Conservation (phyloP, 1,140 invertebrate species). For the Drosophila trapezifrons region DNA sequence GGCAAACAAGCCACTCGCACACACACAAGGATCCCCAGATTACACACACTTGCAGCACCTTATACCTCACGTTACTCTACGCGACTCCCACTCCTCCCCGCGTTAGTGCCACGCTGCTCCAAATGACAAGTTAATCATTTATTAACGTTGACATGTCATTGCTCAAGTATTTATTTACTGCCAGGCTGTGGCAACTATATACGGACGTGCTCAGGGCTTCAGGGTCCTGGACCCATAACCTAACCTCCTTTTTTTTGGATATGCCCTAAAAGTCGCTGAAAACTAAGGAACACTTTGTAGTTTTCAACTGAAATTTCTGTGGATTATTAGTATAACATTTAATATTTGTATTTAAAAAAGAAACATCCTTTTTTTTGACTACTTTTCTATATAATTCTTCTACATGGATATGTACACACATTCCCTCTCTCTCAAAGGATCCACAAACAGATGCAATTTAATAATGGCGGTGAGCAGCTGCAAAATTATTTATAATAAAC, state of each 20-base stretch:
- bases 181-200: conserved; percentile 40
- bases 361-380: background rate
- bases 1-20: conserved; percentile 24
- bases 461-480: conserved; percentile 53
- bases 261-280: background rate
- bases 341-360: background rate
- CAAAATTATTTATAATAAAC: conserved; percentile 82
- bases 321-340: background rate
- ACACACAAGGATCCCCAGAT: conserved; percentile 22
- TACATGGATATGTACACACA: too few relatives aligned
- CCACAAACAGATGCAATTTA: conserved; percentile 27
- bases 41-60: conserved; percentile 36
- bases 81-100: background rate
- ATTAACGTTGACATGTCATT: conserved; percentile 80
- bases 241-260: background rate
- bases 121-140: conserved; percentile 80
- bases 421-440: background rate
- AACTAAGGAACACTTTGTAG: background rate
- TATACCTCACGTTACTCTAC: conserved; percentile 5
- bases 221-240: background rate
- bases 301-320: background rate
- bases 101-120: conserved; percentile 36
- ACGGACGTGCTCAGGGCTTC: conserved; percentile 14
- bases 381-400: background rate
- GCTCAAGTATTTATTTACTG: conserved; percentile 78